Evolutionary conservation across 2,113 vertebrate genomes (phyloP).

Genomic region (Rallus limicola): DNA sequence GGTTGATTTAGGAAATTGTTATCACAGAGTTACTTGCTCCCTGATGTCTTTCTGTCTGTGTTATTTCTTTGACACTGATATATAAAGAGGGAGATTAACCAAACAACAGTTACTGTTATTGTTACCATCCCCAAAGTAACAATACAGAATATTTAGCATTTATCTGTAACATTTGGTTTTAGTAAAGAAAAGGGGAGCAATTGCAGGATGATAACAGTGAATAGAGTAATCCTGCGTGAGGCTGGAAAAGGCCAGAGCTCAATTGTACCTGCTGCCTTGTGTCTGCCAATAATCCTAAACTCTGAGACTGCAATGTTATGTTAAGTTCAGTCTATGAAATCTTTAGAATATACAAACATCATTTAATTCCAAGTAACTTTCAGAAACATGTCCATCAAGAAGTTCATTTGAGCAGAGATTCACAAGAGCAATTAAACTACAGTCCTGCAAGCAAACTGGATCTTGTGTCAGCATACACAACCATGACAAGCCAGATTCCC

Average conservation of each 20-base stretch:
- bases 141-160: neutral
- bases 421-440: neutral
- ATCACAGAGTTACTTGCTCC: neutral
- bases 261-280: neutral
- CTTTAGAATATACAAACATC: neutral
- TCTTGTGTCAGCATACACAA: neutral
- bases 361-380: neutral
- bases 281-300: neutral
- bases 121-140: neutral
- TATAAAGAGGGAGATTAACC: neutral
- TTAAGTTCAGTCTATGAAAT: neutral
- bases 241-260: neutral
- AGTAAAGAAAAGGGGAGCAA: neutral
- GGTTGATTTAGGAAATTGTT: neutral
- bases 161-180: neutral
- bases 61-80: neutral
- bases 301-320: neutral
- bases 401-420: neutral
- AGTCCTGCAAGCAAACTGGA: neutral
- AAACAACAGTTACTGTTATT: neutral
- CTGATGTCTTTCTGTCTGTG: neutral
- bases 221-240: neutral
- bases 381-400: neutral
- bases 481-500: neutral
- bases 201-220: neutral